These are phyloP conservation scores for Mylabris sibirica DNA, from an alignment of 2,888 invertebrate genomes.

Conservation along the genomic window DNA sequence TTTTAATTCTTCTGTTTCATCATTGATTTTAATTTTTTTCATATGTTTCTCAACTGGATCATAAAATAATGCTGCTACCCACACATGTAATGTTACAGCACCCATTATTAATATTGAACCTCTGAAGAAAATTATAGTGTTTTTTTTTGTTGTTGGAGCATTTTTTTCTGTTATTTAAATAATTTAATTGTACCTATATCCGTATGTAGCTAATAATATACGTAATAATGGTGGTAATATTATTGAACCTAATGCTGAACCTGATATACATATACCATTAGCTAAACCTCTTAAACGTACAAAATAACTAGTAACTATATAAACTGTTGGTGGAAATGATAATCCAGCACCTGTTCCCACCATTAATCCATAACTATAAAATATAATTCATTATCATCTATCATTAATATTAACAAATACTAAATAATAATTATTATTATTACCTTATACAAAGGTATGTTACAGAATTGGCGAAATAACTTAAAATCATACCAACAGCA, in stretches of 20 bases:
- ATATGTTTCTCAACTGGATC: slow-evolving; percentile 85
- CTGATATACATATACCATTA: slow-evolving; percentile 88
- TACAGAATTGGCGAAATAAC: slow-evolving; percentile 82
- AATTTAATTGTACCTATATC: slow-evolving; percentile 70
- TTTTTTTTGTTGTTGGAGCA: background rate
- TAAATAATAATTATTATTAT: background rate
- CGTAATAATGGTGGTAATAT: slow-evolving; percentile 81
- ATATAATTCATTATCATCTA: slow-evolving; percentile 14
- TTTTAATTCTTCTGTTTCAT: slow-evolving; percentile 50
- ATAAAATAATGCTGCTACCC: slow-evolving; percentile 84
- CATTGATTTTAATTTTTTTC: slow-evolving; percentile 66
- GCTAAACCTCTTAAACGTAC: slow-evolving; percentile 80
- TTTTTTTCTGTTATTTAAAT: background rate
- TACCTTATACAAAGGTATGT: slow-evolving; percentile 81
- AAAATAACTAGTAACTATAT: slow-evolving; percentile 89
- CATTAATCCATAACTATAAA: slow-evolving; percentile 77
- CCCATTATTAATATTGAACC: slow-evolving; percentile 84
- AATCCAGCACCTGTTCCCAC: slow-evolving; percentile 86
- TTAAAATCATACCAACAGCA: slow-evolving; percentile 83
- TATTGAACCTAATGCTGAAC: slow-evolving; percentile 86
- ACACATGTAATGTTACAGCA: slow-evolving; percentile 81
- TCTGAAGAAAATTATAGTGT: slow-evolving; percentile 61
- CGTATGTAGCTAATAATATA: slow-evolving; percentile 74
- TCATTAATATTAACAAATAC: slow-evolving; percentile 9
- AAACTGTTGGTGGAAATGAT: slow-evolving; percentile 88